phyloP scores from a whole-genome alignment of 2,888 invertebrate species.

The Melikaiella ostensackeni region DNA sequence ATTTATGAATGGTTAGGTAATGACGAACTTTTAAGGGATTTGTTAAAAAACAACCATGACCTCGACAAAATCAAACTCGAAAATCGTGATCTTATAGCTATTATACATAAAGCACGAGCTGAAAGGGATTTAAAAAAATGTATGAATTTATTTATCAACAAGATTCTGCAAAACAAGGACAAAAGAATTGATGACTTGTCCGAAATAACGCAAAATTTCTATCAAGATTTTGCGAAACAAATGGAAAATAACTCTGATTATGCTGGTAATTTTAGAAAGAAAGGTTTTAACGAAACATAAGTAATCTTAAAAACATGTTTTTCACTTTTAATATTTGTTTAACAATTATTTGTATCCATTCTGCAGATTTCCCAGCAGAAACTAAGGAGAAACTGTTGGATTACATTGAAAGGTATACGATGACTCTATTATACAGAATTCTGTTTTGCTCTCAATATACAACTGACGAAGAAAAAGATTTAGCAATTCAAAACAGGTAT shows the following conservation, averaged over 20 bases:
- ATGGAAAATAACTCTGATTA: slow-evolving; percentile 84
- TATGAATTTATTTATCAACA: slow-evolving; percentile 83
- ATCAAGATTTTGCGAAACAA: slow-evolving; percentile 87
- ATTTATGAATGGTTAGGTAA: slow-evolving; percentile 67
- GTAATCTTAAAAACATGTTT: neutral
- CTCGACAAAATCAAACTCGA: slow-evolving; percentile 78
- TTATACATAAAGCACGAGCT: slow-evolving; percentile 68
- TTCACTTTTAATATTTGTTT: neutral
- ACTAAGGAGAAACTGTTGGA: slow-evolving; percentile 91
- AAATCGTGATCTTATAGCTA: slow-evolving; percentile 68
- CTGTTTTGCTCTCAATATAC: slow-evolving; percentile 94
- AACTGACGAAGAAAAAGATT: slow-evolving; percentile 95
- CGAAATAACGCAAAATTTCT: slow-evolving; percentile 94
- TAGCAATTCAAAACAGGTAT: slow-evolving; percentile 89
- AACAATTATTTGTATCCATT: slow-evolving; percentile 12
- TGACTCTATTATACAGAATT: slow-evolving; percentile 91
- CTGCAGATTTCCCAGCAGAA: slow-evolving; percentile 82
- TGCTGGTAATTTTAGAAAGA: slow-evolving; percentile 71
- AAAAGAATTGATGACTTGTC: slow-evolving; percentile 91
- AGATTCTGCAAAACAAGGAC: slow-evolving; percentile 81
- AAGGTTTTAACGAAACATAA: neutral
- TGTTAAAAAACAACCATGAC: slow-evolving; percentile 78
- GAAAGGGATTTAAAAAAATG: slow-evolving; percentile 84
- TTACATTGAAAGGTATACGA: slow-evolving; percentile 95
- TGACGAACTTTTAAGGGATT: slow-evolving; percentile 74